Percentiles rank a stretch among this genome's conserved stretches.
Evolutionary conservation across 30 jellyfish, hydroid and myxozoan genomes (phyloP).

Genomic region (Cassiopea xamachana): DNA sequence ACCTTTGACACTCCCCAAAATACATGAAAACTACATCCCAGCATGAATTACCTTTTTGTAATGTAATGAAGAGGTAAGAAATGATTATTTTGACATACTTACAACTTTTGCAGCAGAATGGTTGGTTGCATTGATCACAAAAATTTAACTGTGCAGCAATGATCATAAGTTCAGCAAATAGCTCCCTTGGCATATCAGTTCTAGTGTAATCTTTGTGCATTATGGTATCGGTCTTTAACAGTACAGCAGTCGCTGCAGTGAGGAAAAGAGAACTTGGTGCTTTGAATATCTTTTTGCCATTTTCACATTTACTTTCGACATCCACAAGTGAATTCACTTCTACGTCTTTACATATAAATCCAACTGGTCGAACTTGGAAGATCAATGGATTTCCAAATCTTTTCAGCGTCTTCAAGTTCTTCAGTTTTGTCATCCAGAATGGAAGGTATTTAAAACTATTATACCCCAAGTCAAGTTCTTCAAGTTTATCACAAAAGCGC

Average conservation of each 20-base stretch:
- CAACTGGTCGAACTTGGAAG: neutral
- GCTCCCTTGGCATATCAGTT: conserved; percentile 1
- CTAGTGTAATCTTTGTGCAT: neutral
- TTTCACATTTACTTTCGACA: neutral
- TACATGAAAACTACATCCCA: too few relatives aligned
- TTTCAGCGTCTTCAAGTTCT: conserved; percentile 3
- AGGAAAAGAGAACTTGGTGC: conserved; percentile 14
- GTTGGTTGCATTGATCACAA: conserved; percentile 38
- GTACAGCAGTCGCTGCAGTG: conserved; percentile 2
- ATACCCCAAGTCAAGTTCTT: neutral
- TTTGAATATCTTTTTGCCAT: conserved; percentile 3
- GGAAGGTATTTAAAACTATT: conserved; percentile 20
- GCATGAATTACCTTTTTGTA: too few relatives aligned
- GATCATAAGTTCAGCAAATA: neutral
- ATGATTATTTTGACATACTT: neutral
- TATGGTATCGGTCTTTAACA: neutral
- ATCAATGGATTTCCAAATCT: conserved; percentile 8
- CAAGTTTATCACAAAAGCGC: conserved; percentile 18
- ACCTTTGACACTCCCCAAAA: too few relatives aligned
- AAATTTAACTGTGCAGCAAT: conserved; percentile 11
- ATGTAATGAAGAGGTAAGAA: neutral
- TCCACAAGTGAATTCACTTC: neutral
- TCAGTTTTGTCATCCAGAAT: conserved; percentile 34
- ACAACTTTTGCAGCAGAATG: neutral
- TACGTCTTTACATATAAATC: neutral